A percentile compares a stretch with the other conserved stretches of the same genome.
These are phyloP conservation scores for Phrynocephalus forsythii DNA, from an alignment of 2,797 vertebrate species.

Conservation along the genomic window DNA sequence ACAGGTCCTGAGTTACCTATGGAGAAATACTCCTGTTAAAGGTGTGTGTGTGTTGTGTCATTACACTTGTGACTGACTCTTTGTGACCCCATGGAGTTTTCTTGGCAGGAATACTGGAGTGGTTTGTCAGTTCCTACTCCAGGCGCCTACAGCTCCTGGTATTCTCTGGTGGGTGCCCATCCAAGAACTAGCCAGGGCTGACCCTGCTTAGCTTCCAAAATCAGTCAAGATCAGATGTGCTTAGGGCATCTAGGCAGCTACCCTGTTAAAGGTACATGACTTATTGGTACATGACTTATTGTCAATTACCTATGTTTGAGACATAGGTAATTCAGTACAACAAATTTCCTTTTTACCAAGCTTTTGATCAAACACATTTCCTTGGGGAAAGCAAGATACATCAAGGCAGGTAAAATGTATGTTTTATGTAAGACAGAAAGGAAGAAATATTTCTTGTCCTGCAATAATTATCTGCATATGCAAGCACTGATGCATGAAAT, in stretches of 20 bases:
- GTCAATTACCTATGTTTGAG: neutral
- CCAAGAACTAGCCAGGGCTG: too few relatives aligned
- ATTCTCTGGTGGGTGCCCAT: too few relatives aligned
- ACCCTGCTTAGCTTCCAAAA: too few relatives aligned
- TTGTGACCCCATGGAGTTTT: too few relatives aligned
- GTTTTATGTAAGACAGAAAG: accelerated
- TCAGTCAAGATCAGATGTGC: too few relatives aligned
- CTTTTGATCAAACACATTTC: neutral
- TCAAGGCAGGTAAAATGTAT: neutral
- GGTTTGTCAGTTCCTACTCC: too few relatives aligned
- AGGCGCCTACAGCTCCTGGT: too few relatives aligned
- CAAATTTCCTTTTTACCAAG: neutral
- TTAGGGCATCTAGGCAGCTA: too few relatives aligned
- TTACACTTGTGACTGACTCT: too few relatives aligned
- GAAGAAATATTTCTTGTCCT: neutral
- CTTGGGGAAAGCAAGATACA: neutral
- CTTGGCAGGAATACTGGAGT: too few relatives aligned
- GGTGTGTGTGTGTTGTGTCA: neutral
- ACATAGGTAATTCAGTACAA: neutral
- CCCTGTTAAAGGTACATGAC: neutral
- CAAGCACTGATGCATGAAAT: neutral
- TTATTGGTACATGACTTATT: neutral
- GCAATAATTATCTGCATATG: neutral
- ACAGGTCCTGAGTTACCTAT: neutral
- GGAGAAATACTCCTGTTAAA: slow-evolving; percentile 12